A percentile compares a stretch with the other conserved stretches of the same genome.
These are phyloP conservation scores for Cheilosia vernalis DNA, from an alignment of 2,888 invertebrate genomes.

Conservation along the genomic window DNA sequence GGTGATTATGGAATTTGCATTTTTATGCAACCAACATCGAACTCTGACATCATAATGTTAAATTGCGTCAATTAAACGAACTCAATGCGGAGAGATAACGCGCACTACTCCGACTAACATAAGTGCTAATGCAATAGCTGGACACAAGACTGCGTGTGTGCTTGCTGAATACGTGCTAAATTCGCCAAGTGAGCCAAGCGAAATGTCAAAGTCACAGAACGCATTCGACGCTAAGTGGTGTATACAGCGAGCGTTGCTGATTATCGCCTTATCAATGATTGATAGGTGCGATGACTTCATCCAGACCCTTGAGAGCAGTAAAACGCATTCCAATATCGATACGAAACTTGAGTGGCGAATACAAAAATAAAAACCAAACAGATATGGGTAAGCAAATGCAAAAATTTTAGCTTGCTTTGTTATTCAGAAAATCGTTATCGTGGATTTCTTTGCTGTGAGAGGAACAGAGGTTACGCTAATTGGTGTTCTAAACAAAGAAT, in stretches of 20 bases:
- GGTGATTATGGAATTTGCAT: conserved; percentile 49
- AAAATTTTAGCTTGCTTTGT: conserved; percentile 38
- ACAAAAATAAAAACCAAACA: conserved; percentile 8
- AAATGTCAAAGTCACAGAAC: conserved; percentile 51
- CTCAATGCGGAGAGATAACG: conserved; percentile 25
- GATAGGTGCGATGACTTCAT: conserved; percentile 68
- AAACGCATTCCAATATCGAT: conserved; percentile 61
- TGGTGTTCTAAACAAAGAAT: conserved; percentile 18
- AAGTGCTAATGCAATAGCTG: conserved; percentile 1
- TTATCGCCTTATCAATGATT: conserved; percentile 69
- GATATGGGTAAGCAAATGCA: conserved; percentile 31
- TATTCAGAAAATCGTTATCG: conserved; percentile 38
- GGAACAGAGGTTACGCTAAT: conserved; percentile 19
- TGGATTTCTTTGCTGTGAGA: background rate
- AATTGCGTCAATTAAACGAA: conserved; percentile 29
- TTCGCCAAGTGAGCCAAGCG: conserved; percentile 30
- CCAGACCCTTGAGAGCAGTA: conserved; percentile 34
- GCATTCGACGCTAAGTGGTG: conserved; percentile 13
- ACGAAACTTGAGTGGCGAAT: conserved; percentile 24
- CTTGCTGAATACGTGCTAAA: conserved; percentile 26
- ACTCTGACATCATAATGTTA: conserved; percentile 38
- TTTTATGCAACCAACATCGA: conserved; percentile 48
- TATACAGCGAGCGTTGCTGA: conserved; percentile 9
- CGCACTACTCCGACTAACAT: background rate
- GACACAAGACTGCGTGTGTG: background rate